phyloP scores from a whole-genome alignment of 2,888 invertebrate genomes.

The Phyllotreta striolata region DNA sequence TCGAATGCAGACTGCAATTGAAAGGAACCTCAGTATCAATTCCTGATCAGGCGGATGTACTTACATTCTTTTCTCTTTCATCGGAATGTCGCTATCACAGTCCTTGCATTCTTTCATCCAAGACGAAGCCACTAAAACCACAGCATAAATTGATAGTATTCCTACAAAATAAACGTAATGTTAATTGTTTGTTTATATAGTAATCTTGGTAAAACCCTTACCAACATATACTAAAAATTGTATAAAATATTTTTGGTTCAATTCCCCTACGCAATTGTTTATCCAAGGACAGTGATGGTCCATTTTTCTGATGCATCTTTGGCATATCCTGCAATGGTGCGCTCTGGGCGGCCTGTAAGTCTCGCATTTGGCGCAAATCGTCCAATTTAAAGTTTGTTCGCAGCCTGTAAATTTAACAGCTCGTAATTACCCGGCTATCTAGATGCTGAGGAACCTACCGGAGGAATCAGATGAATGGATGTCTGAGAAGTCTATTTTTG shows the following conservation, averaged over 20 bases:
- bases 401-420: slow-evolving; percentile 51
- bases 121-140: slow-evolving; percentile 73
- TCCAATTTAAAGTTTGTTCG: slow-evolving; percentile 73
- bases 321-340: slow-evolving; percentile 88
- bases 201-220: slow-evolving; percentile 19
- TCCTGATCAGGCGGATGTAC: slow-evolving; percentile 56
- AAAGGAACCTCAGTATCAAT: background rate
- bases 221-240: slow-evolving; percentile 85
- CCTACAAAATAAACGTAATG: slow-evolving; percentile 35
- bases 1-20: slow-evolving; percentile 76
- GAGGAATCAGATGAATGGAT: slow-evolving; percentile 70
- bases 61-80: slow-evolving; percentile 79
- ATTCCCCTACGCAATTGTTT: slow-evolving; percentile 92
- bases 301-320: slow-evolving; percentile 81
- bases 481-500: slow-evolving; percentile 81
- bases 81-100: slow-evolving; percentile 70
- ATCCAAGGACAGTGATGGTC: slow-evolving; percentile 93
- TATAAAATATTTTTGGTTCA: slow-evolving; percentile 91
- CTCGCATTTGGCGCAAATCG: slow-evolving; percentile 82
- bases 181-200: background rate
- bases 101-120: slow-evolving; percentile 77
- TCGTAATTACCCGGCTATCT: background rate
- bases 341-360: slow-evolving; percentile 84
- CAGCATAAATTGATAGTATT: slow-evolving; percentile 65
- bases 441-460: slow-evolving; percentile 48